Percentiles rank a stretch among this genome's conserved stretches.
These are phyloP conservation scores for Channa argus DNA, from an alignment of 2,113 vertebrate species.

Conservation along the genomic window DNA sequence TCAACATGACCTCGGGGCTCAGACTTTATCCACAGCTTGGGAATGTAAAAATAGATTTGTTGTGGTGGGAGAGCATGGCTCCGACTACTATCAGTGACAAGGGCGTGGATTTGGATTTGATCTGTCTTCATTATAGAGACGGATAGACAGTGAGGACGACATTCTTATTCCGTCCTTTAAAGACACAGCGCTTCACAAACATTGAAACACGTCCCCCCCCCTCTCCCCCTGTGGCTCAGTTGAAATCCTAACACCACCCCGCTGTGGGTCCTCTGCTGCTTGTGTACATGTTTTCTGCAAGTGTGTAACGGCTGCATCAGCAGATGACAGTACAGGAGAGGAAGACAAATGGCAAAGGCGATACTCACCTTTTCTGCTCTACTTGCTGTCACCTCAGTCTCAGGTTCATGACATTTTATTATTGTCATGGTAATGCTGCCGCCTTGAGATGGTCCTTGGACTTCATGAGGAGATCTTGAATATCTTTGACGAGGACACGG, in stretches of 20 bases:
- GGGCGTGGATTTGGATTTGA: conserved; percentile 17
- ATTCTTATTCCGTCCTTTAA: not conserved
- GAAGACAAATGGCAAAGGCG: conserved; percentile 12
- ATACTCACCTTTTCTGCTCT: conserved; percentile 6
- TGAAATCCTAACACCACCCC: conserved; percentile 34
- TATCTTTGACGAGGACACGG: too few species aligned
- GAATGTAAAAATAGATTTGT: conserved; percentile 48
- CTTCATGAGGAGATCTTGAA: too few species aligned
- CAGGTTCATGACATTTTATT: conserved; percentile 40
- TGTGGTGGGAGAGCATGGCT: not conserved
- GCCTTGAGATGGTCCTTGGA: too few species aligned
- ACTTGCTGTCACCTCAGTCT: conserved; percentile 23
- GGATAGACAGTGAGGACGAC: not conserved
- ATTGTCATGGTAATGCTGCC: conserved; percentile 42
- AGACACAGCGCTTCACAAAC: not conserved
- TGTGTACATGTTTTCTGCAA: conserved; percentile 11
- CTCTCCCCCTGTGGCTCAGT: conserved; percentile 11
- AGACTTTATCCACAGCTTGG: conserved; percentile 33
- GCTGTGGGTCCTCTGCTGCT: conserved; percentile 36
- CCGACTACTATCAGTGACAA: not conserved
- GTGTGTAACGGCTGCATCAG: conserved; percentile 36
- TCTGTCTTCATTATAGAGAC: conserved; percentile 12
- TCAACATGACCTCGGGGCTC: conserved; percentile 40
- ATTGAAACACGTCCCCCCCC: not conserved
- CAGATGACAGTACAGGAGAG: conserved; percentile 9